These are phyloP conservation scores for Nannobrachium achirus DNA, from an alignment of 2,113 vertebrate species.

Conservation along the genomic window DNA sequence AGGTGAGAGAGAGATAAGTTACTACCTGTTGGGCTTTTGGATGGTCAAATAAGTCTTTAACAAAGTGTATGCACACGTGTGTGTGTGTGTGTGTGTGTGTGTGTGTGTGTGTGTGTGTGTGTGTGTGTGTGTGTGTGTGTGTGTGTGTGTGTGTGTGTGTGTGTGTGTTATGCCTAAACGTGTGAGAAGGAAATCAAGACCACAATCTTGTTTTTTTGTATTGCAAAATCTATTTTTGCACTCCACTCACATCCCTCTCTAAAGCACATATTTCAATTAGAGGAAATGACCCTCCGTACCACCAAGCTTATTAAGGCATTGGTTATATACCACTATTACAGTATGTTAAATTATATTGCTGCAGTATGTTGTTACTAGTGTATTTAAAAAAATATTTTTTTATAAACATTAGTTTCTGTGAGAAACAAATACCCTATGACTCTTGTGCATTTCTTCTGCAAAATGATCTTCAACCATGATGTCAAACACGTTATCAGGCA, in stretches of 20 bases:
- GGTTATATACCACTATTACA: conserved; percentile 9
- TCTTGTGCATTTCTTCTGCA: no score
- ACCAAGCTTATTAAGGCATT: conserved; percentile 23
- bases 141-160: no score
- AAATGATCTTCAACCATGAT: no score
- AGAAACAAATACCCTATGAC: no score
- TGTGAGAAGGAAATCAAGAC: conserved; percentile 25
- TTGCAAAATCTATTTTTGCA: conserved; percentile 81
- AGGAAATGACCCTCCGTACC: conserved; percentile 25
- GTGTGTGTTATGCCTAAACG: conserved; percentile 17
- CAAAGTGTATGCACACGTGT: conserved; percentile 12
- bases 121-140: no score
- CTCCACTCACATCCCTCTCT: conserved; percentile 52
- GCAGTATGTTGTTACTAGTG: conserved; percentile 27
- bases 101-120: no score
- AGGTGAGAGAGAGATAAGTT: conserved; percentile 23
- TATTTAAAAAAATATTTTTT: no score
- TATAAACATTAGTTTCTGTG: no score
- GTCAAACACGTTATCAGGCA: no score
- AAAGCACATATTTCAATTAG: conserved; percentile 66
- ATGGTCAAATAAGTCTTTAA: conserved; percentile 61
- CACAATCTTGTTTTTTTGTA: conserved; percentile 74
- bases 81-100: no score
- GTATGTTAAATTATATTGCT: conserved; percentile 42
- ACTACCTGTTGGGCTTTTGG: conserved; percentile 39